phyloP scores from a whole-genome alignment of 2,888 invertebrate species.

The Xestia sexstrigata region DNA sequence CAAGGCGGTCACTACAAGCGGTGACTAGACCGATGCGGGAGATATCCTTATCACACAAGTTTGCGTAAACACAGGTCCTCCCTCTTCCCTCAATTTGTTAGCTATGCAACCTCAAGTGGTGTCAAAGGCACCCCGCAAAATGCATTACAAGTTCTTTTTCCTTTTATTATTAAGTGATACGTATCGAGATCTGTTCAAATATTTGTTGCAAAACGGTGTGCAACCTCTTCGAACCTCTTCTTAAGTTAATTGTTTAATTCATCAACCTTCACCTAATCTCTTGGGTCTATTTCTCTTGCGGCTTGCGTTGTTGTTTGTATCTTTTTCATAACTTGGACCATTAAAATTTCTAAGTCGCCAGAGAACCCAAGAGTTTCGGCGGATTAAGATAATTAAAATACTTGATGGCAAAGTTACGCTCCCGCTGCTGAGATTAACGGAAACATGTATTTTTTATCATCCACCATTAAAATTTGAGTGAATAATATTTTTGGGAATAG shows the following conservation, averaged over 20 bases:
- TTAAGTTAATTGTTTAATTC: constrained; percentile 33
- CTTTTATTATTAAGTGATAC: not conserved
- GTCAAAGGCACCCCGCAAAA: not conserved
- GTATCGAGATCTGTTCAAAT: not conserved
- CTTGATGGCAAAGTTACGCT: constrained; percentile 77
- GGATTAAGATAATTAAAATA: constrained; percentile 85
- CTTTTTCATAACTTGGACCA: constrained; percentile 67
- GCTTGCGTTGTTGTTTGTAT: constrained; percentile 40
- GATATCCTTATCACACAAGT: not conserved
- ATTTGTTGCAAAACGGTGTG: not conserved
- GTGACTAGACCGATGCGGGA: not conserved
- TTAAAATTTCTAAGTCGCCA: constrained; percentile 74
- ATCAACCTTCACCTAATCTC: constrained; percentile 40
- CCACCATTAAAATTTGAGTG: constrained; percentile 54
- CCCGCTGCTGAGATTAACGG: constrained; percentile 72
- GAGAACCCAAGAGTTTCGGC: constrained; percentile 73
- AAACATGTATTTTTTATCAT: constrained; percentile 64
- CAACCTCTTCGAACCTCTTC: constrained; percentile 8
- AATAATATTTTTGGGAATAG: constrained; percentile 54
- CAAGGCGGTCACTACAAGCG: not conserved
- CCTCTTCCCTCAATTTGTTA: not conserved
- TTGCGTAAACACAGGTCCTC: too few relatives aligned
- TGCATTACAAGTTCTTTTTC: not conserved
- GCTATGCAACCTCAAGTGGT: not conserved
- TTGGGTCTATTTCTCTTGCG: constrained; percentile 32